Conservation (phyloP, 1,140 invertebrate species). For the Stegodyphus dumicola region DNA sequence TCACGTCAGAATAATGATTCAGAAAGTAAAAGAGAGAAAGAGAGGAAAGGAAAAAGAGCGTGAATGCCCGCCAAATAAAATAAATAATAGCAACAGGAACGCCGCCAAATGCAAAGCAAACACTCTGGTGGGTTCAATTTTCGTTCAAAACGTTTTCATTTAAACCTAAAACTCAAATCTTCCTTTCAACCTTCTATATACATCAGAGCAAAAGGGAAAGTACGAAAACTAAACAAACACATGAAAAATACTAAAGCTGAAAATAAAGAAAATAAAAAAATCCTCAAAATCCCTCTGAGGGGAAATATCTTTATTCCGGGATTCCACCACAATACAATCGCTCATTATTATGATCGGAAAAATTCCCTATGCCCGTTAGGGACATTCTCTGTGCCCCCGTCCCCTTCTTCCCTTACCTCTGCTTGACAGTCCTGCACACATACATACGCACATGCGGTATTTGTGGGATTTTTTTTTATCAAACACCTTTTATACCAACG, state of each 20-base stretch:
- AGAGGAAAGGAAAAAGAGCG: not conserved
- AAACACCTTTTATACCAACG: constrained; percentile 54
- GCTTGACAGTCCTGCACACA: not conserved
- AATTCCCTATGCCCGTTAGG: constrained; percentile 59
- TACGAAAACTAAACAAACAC: constrained; percentile 48
- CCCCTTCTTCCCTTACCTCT: not conserved
- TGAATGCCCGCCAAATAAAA: not conserved
- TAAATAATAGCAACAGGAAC: constrained; percentile 35
- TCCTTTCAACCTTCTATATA: constrained; percentile 3
- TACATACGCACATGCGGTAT: not conserved
- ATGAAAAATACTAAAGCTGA: constrained; percentile 27
- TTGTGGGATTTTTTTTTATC: constrained; percentile 41
- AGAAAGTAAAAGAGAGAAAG: not conserved
- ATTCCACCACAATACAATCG: constrained; percentile 59
- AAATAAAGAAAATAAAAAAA: constrained; percentile 26
- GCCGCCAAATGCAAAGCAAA: constrained; percentile 50
- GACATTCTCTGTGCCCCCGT: constrained; percentile 3
- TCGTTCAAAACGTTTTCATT: constrained; percentile 58
- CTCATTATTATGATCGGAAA: constrained; percentile 61
- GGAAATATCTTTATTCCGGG: constrained; percentile 59
- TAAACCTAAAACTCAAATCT: constrained; percentile 56
- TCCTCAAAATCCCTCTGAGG: constrained; percentile 37
- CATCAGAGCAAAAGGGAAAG: not conserved
- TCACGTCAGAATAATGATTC: not conserved
- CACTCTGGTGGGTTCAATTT: constrained; percentile 50